A percentile compares a stretch with the other conserved stretches of the same genome.
These are phyloP conservation scores for Aproaerema taeniolella DNA, from an alignment of 2,888 invertebrate genomes.

Conservation along the genomic window DNA sequence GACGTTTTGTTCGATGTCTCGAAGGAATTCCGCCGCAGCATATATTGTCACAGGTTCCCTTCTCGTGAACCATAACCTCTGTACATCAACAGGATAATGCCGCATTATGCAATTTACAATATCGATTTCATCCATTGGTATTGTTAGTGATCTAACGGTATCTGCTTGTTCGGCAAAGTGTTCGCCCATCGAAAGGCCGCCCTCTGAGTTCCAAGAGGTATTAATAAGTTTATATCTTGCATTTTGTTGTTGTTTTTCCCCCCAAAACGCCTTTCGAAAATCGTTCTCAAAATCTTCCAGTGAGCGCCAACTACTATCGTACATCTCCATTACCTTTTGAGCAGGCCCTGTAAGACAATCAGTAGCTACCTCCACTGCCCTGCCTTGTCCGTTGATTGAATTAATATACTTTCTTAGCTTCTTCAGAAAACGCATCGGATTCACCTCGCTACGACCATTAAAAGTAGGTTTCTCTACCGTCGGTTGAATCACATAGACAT, in stretches of 20 bases:
- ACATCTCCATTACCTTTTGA: conserved; percentile 1
- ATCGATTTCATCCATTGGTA: background rate
- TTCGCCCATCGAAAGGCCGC: background rate
- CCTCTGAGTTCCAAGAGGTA: background rate
- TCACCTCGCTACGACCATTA: too few relatives aligned
- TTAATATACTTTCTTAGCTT: too few relatives aligned
- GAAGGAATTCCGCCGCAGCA: too few relatives aligned
- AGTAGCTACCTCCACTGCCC: background rate
- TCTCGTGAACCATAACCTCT: conserved; percentile 5
- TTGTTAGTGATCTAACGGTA: background rate
- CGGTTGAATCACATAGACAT: too few relatives aligned
- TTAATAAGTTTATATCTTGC: conserved; percentile 1
- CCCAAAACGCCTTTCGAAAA: background rate
- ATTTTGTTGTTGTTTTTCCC: background rate
- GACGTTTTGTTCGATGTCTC: too few relatives aligned
- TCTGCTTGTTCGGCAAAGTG: conserved; percentile 2
- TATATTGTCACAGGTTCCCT: too few relatives aligned
- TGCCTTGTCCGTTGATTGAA: background rate
- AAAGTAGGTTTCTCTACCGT: too few relatives aligned
- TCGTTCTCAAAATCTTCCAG: conserved; percentile 1
- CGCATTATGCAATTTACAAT: conserved; percentile 1
- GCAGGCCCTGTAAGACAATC: conserved; percentile 3
- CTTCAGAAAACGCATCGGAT: too few relatives aligned
- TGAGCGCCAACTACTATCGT: background rate
- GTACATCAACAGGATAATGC: conserved; percentile 3